Percentiles rank a stretch among this genome's conserved stretches.
phyloP scores from a whole-genome alignment of 1,140 invertebrate species.

The Pentalonia nigronervosa region DNA sequence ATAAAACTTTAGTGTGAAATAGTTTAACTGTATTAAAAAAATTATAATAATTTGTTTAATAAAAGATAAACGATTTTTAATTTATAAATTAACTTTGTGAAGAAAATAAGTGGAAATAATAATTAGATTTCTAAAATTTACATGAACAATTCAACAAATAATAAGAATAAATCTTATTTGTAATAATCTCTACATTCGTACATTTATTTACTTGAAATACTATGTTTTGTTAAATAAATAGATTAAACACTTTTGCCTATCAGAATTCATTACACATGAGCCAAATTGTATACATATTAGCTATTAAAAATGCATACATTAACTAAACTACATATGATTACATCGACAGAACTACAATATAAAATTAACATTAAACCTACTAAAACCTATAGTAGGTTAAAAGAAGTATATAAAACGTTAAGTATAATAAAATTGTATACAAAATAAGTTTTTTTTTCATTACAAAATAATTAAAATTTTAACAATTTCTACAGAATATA shows the following conservation, averaged over 20 bases:
- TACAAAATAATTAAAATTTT: slow-evolving; percentile 14
- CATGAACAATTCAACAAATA: no score
- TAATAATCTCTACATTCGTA: no score
- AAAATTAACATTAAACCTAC: slow-evolving; percentile 28
- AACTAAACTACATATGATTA: slow-evolving; percentile 35
- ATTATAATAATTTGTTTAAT: neutral
- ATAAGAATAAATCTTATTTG: no score
- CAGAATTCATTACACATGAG: neutral
- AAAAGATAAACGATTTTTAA: neutral
- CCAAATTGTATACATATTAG: slow-evolving; percentile 10
- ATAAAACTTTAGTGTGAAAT: neutral
- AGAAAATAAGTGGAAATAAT: neutral
- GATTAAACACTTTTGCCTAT: neutral
- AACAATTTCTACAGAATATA: slow-evolving; percentile 2
- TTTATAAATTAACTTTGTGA: neutral
- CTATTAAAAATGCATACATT: slow-evolving; percentile 36
- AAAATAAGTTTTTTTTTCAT: slow-evolving; percentile 32
- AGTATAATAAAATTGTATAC: slow-evolving; percentile 19
- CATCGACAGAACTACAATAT: neutral
- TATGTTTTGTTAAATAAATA: neutral
- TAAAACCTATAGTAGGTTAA: neutral
- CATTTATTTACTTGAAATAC: no score
- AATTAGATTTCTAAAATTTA: neutral
- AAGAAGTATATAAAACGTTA: neutral
- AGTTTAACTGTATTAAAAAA: neutral